Conservation (phyloP, 2,888 invertebrate species). For the Slavum lentiscoides region DNA sequence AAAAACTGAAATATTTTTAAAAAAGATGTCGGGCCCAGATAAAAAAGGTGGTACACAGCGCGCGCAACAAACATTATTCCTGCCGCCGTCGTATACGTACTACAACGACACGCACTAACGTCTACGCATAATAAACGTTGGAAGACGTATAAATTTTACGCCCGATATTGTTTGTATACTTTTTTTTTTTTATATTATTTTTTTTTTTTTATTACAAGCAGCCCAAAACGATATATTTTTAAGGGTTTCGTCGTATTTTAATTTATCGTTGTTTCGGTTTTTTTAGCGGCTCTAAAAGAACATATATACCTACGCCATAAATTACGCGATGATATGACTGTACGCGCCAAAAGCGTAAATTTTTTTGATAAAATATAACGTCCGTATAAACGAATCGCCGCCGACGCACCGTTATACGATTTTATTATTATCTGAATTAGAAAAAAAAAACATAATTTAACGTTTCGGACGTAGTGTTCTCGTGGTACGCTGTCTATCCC, state of each 20-base stretch:
- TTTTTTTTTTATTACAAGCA: conserved; percentile 21
- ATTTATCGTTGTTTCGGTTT: conserved; percentile 21
- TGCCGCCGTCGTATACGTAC: neutral
- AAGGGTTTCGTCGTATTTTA: conserved; percentile 35
- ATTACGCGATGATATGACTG: too few species aligned
- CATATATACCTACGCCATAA: neutral
- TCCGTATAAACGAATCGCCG: too few species aligned
- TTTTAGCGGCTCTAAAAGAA: conserved; percentile 25
- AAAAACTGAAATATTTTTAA: conserved; percentile 32
- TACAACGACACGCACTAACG: too few species aligned
- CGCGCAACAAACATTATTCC: neutral
- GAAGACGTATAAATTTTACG: conserved; percentile 43
- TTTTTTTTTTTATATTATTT: neutral
- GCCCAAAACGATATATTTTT: conserved; percentile 17
- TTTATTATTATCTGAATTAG: too few species aligned
- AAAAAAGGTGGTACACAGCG: conserved; percentile 32
- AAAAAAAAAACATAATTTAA: too few species aligned
- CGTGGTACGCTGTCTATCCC: too few species aligned
- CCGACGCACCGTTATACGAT: too few species aligned
- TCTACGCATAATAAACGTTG: conserved; percentile 4
- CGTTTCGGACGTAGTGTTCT: too few species aligned
- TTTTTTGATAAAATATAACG: too few species aligned
- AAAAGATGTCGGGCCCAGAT: conserved; percentile 47
- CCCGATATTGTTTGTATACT: neutral
- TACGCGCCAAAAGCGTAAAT: too few species aligned